Evolutionary conservation across 2,113 vertebrate genomes (phyloP).

Genomic region (Perccottus glenii): DNA sequence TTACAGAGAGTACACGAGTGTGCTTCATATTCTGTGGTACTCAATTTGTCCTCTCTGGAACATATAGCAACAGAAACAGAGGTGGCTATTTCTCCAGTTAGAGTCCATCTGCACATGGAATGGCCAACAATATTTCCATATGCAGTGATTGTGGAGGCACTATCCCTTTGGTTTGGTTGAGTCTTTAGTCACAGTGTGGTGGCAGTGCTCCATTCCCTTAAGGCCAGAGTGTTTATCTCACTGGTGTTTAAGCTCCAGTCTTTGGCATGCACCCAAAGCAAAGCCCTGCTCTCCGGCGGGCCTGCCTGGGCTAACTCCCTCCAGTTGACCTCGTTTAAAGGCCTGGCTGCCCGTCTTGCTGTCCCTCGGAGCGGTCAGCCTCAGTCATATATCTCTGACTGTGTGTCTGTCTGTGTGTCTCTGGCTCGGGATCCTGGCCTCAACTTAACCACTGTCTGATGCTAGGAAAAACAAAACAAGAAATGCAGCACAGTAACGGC

Average conservation of each 20-base stretch:
- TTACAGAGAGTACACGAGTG: not conserved
- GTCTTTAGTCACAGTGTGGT: slow-evolving; percentile 45
- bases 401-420: slow-evolving; percentile 9
- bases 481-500: not conserved
- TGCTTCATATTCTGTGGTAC: no score
- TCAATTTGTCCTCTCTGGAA: no score
- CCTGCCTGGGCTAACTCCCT: slow-evolving; percentile 36
- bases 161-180: slow-evolving; percentile 30
- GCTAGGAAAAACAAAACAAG: not conserved
- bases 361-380: slow-evolving; percentile 42
- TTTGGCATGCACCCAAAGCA: slow-evolving; percentile 58
- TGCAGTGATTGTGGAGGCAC: slow-evolving; percentile 48
- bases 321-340: slow-evolving; percentile 69
- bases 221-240: slow-evolving; percentile 58
- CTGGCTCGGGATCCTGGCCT: slow-evolving; percentile 17
- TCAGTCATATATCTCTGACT: slow-evolving; percentile 27
- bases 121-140: slow-evolving; percentile 31
- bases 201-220: slow-evolving; percentile 48
- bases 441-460: not conserved
- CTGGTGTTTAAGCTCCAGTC: slow-evolving; percentile 50
- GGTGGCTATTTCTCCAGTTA: no score
- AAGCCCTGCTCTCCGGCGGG: slow-evolving; percentile 35
- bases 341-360: slow-evolving; percentile 42
- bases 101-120: no score
- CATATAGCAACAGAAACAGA: no score